A percentile compares a stretch with the other conserved stretches of the same genome.
phyloP scores from a whole-genome alignment of 2,797 vertebrate species.

The Sebastes minor region DNA sequence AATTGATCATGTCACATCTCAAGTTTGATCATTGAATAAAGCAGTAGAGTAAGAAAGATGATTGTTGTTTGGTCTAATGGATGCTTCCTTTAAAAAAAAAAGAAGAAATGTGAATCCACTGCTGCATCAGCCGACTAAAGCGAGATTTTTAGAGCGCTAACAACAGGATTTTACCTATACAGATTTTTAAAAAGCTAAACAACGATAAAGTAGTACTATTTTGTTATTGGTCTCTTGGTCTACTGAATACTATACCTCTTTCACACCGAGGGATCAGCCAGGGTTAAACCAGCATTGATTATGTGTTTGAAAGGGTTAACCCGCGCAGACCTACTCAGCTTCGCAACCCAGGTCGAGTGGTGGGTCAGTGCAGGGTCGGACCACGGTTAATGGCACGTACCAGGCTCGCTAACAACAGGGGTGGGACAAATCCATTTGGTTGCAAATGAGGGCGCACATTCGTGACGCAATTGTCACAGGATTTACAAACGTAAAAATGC shows the following conservation, averaged over 20 bases:
- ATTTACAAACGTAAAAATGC: too few relatives aligned
- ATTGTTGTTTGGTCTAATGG: conserved; percentile 12
- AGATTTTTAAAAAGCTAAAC: conserved; percentile 61
- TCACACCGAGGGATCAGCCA: too few relatives aligned
- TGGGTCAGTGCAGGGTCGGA: too few relatives aligned
- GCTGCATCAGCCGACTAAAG: conserved; percentile 43
- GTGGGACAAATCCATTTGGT: too few relatives aligned
- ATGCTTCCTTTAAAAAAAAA: conserved; percentile 37
- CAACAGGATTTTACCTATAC: conserved; percentile 13
- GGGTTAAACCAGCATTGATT: too few relatives aligned
- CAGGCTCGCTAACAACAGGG: too few relatives aligned
- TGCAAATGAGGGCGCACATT: too few relatives aligned
- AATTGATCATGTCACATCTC: conserved; percentile 48
- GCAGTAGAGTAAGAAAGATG: conserved; percentile 5
- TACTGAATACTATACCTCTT: conserved; percentile 28
- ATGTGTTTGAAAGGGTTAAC: too few relatives aligned
- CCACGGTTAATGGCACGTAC: too few relatives aligned
- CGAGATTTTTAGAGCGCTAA: conserved; percentile 42
- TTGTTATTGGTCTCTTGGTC: conserved; percentile 56
- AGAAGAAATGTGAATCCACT: conserved; percentile 52
- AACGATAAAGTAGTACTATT: conserved; percentile 69
- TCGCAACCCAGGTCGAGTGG: too few relatives aligned
- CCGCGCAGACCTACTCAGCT: too few relatives aligned
- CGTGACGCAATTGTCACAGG: too few relatives aligned
- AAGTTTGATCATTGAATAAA: conserved; percentile 16